Evolutionary conservation across 2,888 invertebrate species (phyloP).

Genomic region (Drepanosiphum platanoidis): DNA sequence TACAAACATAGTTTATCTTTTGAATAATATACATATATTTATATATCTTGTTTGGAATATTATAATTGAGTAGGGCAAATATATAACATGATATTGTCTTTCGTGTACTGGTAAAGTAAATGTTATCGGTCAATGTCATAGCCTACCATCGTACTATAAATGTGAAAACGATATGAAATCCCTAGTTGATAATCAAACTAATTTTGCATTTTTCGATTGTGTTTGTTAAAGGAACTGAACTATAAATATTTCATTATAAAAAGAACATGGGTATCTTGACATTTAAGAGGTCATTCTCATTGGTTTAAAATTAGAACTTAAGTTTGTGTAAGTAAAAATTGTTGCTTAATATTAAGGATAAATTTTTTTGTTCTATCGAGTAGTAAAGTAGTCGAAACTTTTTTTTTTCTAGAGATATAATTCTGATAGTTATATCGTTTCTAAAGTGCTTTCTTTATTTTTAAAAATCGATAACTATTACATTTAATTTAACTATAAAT

Average conservation of each 20-base stretch:
- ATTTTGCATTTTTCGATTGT: no score
- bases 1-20: neutral
- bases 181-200: neutral
- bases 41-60: neutral
- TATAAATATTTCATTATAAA: no score
- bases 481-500: neutral
- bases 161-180: neutral
- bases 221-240: no score
- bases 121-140: neutral
- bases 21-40: conserved; percentile 7
- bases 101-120: neutral
- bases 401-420: neutral
- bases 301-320: neutral
- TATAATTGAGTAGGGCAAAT: no score
- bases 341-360: neutral
- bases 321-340: neutral
- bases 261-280: no score
- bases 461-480: neutral
- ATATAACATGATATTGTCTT: no score
- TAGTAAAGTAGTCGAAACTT: no score
- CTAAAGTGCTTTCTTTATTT: neutral
- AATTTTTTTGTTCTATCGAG: neutral
- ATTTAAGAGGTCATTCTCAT: neutral
- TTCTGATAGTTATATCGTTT: neutral
- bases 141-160: no score